Evolutionary conservation across 2,113 vertebrate species (phyloP).

Genomic region (Amphiprion percula): DNA sequence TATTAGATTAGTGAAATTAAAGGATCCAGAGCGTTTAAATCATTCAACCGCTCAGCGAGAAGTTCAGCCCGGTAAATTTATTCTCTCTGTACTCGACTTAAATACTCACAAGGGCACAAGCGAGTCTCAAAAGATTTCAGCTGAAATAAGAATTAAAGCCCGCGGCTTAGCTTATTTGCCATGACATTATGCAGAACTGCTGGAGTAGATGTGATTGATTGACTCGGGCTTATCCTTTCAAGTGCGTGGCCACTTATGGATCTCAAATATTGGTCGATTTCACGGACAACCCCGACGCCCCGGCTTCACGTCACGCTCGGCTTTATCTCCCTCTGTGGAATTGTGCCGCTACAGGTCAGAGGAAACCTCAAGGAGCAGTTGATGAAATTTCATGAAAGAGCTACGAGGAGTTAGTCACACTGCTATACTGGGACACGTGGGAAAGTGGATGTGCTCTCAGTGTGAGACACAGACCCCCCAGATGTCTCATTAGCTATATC

Average conservation of each 20-base stretch:
- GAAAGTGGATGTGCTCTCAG: slow-evolving; percentile 61
- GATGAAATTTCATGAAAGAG: slow-evolving; percentile 70
- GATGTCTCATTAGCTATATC: slow-evolving; percentile 87
- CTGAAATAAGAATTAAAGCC: slow-evolving; percentile 53
- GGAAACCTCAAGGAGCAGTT: slow-evolving; percentile 42
- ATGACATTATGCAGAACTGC: slow-evolving; percentile 57
- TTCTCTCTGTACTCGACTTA: slow-evolving; percentile 9
- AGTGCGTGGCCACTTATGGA: slow-evolving; percentile 52
- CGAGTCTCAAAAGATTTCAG: slow-evolving; percentile 34
- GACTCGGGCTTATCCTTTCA: slow-evolving; percentile 56
- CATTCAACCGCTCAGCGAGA: not conserved
- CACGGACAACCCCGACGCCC: slow-evolving; percentile 34
- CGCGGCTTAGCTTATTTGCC: slow-evolving; percentile 44
- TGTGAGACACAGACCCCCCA: slow-evolving; percentile 75
- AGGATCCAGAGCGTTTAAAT: slow-evolving; percentile 3
- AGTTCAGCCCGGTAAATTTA: slow-evolving; percentile 19
- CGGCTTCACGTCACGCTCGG: slow-evolving; percentile 24
- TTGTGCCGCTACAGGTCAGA: slow-evolving; percentile 37
- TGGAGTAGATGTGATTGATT: slow-evolving; percentile 41
- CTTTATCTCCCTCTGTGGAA: slow-evolving; percentile 34
- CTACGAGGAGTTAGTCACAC: slow-evolving; percentile 49
- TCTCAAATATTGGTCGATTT: slow-evolving; percentile 67
- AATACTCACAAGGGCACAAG: slow-evolving; percentile 4
- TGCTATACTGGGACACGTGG: slow-evolving; percentile 67
- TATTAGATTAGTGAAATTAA: too few species aligned